phyloP scores from a whole-genome alignment of 1,140 invertebrate genomes.

The Cepaea nemoralis region DNA sequence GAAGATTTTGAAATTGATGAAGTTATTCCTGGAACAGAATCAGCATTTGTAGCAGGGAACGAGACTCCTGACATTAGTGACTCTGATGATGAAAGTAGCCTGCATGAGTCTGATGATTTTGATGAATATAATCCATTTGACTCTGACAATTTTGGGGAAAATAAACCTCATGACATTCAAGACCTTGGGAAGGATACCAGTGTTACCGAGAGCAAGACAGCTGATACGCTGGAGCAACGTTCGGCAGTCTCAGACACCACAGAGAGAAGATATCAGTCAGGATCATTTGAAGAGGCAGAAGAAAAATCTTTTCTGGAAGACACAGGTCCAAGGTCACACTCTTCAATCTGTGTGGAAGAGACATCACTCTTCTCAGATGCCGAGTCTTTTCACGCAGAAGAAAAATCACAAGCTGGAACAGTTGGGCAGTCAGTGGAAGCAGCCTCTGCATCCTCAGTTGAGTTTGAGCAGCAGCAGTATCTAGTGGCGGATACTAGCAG shows the following conservation, averaged over 20 bases:
- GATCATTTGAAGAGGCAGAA: constrained; percentile 48
- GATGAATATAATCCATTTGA: no score
- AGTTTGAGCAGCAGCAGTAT: constrained; percentile 21
- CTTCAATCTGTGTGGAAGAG: constrained; percentile 38
- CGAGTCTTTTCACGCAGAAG: constrained; percentile 44
- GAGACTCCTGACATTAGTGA: constrained; percentile 43
- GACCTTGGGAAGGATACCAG: constrained; percentile 61
- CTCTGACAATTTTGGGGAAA: constrained; percentile 51
- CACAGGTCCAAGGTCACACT: constrained; percentile 44
- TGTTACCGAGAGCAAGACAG: constrained; percentile 54
- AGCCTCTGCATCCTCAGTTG: constrained; percentile 11
- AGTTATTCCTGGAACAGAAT: constrained; percentile 64
- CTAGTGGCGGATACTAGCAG: neutral
- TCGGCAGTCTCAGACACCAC: constrained; percentile 44
- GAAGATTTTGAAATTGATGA: constrained; percentile 63
- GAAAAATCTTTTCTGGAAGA: constrained; percentile 41
- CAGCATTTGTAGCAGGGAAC: constrained; percentile 53
- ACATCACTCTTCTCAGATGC: constrained; percentile 45
- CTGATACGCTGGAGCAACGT: constrained; percentile 47
- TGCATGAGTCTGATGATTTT: constrained; percentile 31
- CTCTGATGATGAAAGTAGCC: constrained; percentile 49
- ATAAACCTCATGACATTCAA: no score
- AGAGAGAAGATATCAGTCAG: no score
- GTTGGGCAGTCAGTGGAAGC: constrained; percentile 47
- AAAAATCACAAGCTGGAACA: constrained; percentile 34